These are phyloP conservation scores for Gallinago undulata DNA, from an alignment of 2,113 vertebrate species.

Conservation along the genomic window DNA sequence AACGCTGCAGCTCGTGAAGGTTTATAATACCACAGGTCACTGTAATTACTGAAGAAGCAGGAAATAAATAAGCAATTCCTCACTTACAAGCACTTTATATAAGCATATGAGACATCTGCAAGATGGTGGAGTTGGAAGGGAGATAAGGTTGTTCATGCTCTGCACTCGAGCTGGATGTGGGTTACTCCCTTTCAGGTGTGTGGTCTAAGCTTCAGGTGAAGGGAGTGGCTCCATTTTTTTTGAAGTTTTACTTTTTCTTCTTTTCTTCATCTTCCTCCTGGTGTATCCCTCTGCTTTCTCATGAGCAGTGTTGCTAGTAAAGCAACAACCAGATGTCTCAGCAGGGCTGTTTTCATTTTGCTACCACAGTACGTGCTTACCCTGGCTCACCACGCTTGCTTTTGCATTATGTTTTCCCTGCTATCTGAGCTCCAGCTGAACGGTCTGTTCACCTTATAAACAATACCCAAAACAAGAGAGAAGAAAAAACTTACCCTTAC, in stretches of 20 bases:
- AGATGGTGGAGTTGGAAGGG: neutral
- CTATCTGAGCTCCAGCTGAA: neutral
- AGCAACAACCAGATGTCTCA: neutral
- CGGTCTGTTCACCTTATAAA: neutral
- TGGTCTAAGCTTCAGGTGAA: conserved; percentile 54
- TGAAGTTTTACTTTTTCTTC: conserved; percentile 14
- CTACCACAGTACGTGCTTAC: neutral
- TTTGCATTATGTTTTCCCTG: neutral
- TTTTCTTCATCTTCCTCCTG: conserved; percentile 7
- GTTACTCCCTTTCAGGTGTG: conserved; percentile 52
- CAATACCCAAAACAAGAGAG: neutral
- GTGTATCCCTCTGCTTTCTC: neutral
- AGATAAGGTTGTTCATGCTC: neutral
- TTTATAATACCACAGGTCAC: neutral
- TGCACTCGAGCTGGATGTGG: neutral
- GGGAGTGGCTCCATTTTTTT: conserved; percentile 20
- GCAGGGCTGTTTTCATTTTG: neutral
- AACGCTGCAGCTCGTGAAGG: neutral
- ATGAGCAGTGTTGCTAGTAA: neutral
- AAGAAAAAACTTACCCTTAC: neutral
- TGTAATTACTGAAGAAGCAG: neutral
- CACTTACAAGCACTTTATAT: neutral
- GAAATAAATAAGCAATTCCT: neutral
- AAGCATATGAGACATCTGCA: neutral
- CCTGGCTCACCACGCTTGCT: neutral